Percentiles rank a stretch among this genome's conserved stretches.
Evolutionary conservation across 2,113 vertebrate genomes (phyloP).

Genomic region (Ctenodactylus gundi): DNA sequence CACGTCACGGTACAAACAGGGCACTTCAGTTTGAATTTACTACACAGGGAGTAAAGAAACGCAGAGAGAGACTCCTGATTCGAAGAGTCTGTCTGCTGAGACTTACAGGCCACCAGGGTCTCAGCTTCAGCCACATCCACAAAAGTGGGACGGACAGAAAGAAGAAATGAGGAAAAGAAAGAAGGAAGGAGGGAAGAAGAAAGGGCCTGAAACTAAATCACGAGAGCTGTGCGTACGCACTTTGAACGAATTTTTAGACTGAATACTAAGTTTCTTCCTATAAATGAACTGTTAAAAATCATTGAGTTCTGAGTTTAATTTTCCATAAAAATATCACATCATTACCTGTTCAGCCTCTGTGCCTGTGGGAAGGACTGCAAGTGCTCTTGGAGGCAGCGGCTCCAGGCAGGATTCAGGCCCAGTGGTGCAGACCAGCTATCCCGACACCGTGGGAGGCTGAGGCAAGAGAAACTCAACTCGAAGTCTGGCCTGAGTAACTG

Average conservation of each 20-base stretch:
- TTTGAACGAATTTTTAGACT: background rate
- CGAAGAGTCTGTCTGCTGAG: background rate
- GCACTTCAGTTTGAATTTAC: slow-evolving; percentile 21
- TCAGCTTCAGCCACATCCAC: background rate
- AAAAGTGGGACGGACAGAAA: background rate
- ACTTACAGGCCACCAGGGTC: background rate
- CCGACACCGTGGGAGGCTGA: too few relatives aligned
- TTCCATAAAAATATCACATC: background rate
- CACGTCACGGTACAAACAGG: background rate
- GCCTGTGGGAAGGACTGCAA: background rate
- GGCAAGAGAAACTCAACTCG: too few relatives aligned
- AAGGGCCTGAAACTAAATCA: background rate
- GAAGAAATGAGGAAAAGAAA: background rate
- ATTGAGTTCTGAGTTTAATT: background rate
- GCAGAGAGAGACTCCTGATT: background rate
- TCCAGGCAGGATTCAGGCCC: background rate
- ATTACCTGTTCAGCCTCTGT: background rate
- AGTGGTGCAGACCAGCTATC: too few relatives aligned
- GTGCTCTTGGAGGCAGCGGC: background rate
- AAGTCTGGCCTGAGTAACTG: too few relatives aligned
- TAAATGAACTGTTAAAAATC: background rate
- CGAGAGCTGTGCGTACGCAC: background rate
- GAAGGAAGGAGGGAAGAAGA: background rate
- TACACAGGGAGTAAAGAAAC: background rate
- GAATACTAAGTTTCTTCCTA: background rate